Evolutionary conservation across 2,888 invertebrate genomes (phyloP).

Genomic region (Synanthedon myopaeformis): DNA sequence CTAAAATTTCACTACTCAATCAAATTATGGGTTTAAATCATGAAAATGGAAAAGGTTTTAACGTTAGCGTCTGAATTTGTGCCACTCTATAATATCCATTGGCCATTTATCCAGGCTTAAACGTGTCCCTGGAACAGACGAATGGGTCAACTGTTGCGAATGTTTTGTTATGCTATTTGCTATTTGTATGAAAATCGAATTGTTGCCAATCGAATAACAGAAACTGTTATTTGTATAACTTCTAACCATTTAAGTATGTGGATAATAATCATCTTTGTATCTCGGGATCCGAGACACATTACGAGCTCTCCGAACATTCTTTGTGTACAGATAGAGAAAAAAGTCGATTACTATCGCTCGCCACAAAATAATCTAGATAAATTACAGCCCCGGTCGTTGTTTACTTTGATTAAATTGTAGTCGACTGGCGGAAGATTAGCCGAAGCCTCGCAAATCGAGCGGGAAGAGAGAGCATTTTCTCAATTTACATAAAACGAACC

Average conservation of each 20-base stretch:
- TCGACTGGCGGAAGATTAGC: conserved; percentile 67
- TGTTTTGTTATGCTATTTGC: conserved; percentile 31
- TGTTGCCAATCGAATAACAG: conserved; percentile 25
- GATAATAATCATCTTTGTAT: conserved; percentile 48
- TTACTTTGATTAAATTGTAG: conserved; percentile 71
- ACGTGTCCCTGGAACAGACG: conserved; percentile 26
- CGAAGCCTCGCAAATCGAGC: conserved; percentile 64
- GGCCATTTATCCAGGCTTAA: conserved; percentile 32
- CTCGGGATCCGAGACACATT: conserved; percentile 40
- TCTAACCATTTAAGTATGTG: conserved; percentile 38
- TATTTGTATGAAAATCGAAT: conserved; percentile 22
- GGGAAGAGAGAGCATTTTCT: conserved; percentile 54
- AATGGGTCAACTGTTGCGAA: conserved; percentile 44
- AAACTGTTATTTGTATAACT: conserved; percentile 27
- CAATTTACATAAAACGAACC: conserved; percentile 63
- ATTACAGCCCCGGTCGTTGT: conserved; percentile 62
- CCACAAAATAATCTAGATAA: conserved; percentile 68
- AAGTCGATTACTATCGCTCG: conserved; percentile 63
- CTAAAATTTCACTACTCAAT: no score
- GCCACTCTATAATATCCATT: conserved; percentile 33
- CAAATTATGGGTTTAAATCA: not conserved
- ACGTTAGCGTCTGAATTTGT: not conserved
- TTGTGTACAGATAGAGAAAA: conserved; percentile 46
- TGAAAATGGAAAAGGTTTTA: not conserved
- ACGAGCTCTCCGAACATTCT: conserved; percentile 27